Percentiles rank a stretch among this genome's conserved stretches.
Conservation (phyloP, 2,113 vertebrate genomes). For the Zingel zingel region DNA sequence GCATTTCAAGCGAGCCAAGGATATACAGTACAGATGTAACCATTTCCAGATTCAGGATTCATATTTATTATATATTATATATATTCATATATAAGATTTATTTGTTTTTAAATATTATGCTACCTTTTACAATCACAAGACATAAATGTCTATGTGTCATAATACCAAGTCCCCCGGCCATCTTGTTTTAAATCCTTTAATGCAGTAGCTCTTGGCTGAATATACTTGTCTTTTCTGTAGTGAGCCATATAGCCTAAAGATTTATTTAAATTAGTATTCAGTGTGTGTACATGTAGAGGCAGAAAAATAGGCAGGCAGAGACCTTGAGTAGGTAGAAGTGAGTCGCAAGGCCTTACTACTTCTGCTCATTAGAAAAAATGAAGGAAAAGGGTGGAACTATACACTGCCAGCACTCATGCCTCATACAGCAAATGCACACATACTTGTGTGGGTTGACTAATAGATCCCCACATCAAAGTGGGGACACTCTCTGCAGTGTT, state of each 20-base stretch:
- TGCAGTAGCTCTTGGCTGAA: background rate
- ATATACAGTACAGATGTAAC: background rate
- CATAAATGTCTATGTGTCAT: background rate
- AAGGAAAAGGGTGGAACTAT: constrained; percentile 45
- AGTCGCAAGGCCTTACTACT: constrained; percentile 24
- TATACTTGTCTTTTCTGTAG: constrained; percentile 1
- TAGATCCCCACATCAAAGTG: constrained; percentile 69
- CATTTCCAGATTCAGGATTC: background rate
- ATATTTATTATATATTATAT: too few relatives aligned
- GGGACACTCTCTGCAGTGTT: constrained; percentile 28
- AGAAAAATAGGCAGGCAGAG: constrained; percentile 24
- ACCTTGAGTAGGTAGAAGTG: constrained; percentile 45
- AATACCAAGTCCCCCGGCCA: background rate
- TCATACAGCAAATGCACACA: constrained; percentile 43
- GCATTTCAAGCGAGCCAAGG: background rate
- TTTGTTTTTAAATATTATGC: background rate
- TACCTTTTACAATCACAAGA: background rate
- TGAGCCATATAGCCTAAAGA: constrained; percentile 10
- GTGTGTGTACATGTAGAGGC: background rate
- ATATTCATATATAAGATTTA: too few relatives aligned
- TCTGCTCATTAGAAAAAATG: constrained; percentile 56
- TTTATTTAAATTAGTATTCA: constrained; percentile 49
- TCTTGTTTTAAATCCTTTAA: constrained; percentile 11
- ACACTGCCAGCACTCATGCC: constrained; percentile 5
- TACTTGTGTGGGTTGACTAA: constrained; percentile 59